These are phyloP conservation scores for Lycia hirtaria DNA, from an alignment of 2,888 invertebrate species.

Conservation along the genomic window DNA sequence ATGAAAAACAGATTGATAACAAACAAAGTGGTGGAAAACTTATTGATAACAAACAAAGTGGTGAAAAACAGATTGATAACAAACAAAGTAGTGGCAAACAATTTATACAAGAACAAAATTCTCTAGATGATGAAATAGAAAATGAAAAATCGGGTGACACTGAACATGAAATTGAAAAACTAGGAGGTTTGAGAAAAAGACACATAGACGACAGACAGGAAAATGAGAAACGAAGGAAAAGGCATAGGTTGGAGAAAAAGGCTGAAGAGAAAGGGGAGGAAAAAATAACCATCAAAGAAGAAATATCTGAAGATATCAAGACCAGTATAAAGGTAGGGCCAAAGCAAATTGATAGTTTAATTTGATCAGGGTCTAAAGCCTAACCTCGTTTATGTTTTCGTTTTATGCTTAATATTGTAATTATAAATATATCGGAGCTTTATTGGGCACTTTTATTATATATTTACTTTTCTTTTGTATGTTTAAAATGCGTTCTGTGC, in stretches of 20 bases:
- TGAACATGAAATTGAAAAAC: neutral
- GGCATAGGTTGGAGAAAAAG: constrained; percentile 3
- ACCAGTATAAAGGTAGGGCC: constrained; percentile 7
- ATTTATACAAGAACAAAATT: neutral
- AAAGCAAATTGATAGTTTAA: too few relatives aligned
- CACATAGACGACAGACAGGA: constrained; percentile 6
- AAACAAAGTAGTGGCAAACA: neutral
- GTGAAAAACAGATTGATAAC: constrained; percentile 2
- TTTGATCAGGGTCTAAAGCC: too few relatives aligned
- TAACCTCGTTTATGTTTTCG: too few relatives aligned
- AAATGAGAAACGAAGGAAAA: constrained; percentile 17
- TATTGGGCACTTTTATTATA: too few relatives aligned
- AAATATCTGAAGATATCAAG: constrained; percentile 11
- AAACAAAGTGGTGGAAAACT: constrained; percentile 6
- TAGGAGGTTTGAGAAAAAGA: constrained; percentile 5
- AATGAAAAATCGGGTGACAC: neutral
- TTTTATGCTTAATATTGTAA: too few relatives aligned
- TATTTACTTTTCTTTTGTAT: too few relatives aligned
- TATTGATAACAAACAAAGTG: neutral
- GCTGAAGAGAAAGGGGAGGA: constrained; percentile 11
- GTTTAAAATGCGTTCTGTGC: too few relatives aligned
- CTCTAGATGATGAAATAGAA: constrained; percentile 1
- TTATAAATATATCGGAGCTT: too few relatives aligned
- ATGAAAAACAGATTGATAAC: neutral
- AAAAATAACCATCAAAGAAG: constrained; percentile 8